Evolutionary conservation across 2,797 vertebrate species (phyloP).

Genomic region (Alectoris magna): DNA sequence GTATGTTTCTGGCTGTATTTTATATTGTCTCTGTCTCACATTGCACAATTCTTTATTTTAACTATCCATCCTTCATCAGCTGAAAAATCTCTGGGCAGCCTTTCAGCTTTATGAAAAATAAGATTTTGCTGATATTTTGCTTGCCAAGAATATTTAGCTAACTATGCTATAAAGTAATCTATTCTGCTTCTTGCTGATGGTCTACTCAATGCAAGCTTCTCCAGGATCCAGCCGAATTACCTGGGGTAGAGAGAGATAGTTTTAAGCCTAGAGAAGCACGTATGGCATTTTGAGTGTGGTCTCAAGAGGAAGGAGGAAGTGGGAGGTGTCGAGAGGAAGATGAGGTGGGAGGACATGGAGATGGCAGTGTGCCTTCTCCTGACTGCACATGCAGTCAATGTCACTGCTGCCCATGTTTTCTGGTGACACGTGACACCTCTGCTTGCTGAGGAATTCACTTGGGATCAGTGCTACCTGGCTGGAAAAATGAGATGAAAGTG

Average conservation of each 20-base stretch:
- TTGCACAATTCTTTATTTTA: background rate
- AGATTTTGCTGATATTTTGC: background rate
- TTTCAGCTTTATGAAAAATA: background rate
- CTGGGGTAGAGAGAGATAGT: background rate
- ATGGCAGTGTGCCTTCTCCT: background rate
- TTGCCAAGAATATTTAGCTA: background rate
- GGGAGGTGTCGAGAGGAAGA: background rate
- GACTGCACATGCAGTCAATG: background rate
- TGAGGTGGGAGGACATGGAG: background rate
- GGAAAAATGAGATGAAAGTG: background rate
- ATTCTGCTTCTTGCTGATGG: background rate
- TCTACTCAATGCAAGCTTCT: background rate
- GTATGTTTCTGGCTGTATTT: background rate
- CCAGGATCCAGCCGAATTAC: background rate
- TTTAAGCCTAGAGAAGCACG: background rate
- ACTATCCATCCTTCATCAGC: background rate
- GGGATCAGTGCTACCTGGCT: background rate
- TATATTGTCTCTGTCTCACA: background rate
- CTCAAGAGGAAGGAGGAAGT: background rate
- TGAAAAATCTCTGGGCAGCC: background rate
- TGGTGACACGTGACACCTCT: background rate
- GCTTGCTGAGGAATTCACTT: background rate
- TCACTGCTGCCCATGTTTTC: fast-evolving
- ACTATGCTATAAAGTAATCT: background rate
- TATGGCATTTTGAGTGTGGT: background rate